Evolutionary conservation across 2,888 invertebrate genomes (phyloP).

Genomic region (Zaprionus lineosus): DNA sequence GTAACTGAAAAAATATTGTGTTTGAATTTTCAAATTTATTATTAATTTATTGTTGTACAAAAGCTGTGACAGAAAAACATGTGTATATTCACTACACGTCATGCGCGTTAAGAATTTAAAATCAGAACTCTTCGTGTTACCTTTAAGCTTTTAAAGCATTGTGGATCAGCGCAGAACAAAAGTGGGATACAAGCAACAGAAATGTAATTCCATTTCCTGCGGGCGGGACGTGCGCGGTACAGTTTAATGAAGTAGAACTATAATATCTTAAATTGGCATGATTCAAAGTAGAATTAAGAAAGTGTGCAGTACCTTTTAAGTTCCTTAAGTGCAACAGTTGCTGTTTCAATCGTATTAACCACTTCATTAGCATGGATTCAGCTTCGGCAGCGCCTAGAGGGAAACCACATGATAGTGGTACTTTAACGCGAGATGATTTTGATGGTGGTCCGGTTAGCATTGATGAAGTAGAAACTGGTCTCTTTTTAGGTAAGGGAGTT

Average conservation of each 20-base stretch:
- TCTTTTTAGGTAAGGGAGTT: conserved; percentile 78
- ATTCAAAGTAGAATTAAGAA: not conserved
- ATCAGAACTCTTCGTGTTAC: conserved; percentile 7
- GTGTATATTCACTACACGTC: too few species aligned
- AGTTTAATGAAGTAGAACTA: conserved; percentile 9
- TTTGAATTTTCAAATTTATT: too few species aligned
- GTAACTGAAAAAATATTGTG: too few species aligned
- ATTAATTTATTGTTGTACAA: too few species aligned
- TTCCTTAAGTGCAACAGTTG: conserved; percentile 42
- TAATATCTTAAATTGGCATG: conserved; percentile 2
- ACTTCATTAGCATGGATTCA: conserved; percentile 14
- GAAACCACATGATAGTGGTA: conserved; percentile 54
- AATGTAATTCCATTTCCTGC: conserved; percentile 22
- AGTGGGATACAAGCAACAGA: conserved; percentile 8
- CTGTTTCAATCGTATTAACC: not conserved
- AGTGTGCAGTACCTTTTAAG: conserved; percentile 26
- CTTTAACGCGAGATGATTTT: conserved; percentile 80
- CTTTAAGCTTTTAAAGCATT: conserved; percentile 7
- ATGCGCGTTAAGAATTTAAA: conserved; percentile 23
- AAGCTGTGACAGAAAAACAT: too few species aligned
- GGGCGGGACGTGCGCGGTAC: conserved; percentile 1
- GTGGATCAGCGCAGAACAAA: conserved; percentile 32
- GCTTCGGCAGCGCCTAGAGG: conserved; percentile 10
- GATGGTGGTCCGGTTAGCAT: conserved; percentile 83
- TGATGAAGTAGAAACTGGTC: conserved; percentile 81